Evolutionary conservation across 30 jellyfish, hydroid and myxozoan genomes (phyloP).

Genomic region (Pelagia noctiluca): DNA sequence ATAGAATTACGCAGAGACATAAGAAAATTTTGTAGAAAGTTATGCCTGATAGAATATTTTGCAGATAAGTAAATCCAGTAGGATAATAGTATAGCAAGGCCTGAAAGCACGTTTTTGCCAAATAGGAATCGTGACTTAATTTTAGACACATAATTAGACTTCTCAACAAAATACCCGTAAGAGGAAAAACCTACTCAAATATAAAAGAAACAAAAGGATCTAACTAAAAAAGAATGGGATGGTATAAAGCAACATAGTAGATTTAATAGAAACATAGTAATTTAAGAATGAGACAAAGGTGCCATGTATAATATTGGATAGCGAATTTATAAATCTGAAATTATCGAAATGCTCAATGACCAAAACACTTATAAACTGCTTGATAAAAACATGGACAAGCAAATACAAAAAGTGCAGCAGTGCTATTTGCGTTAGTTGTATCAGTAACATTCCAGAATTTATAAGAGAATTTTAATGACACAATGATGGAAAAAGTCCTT

Average conservation of each 20-base stretch:
- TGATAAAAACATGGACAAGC: constrained; percentile 23
- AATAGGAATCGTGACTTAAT: background rate
- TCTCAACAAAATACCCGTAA: background rate
- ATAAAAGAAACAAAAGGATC: background rate
- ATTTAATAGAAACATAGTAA: background rate
- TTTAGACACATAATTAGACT: background rate
- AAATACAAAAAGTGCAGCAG: background rate
- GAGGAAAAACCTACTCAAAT: background rate
- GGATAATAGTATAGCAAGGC: constrained; percentile 5
- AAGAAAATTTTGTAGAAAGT: background rate
- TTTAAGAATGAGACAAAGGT: background rate
- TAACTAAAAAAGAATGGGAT: constrained; percentile 1
- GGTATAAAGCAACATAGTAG: background rate
- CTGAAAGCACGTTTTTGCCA: constrained; percentile 4
- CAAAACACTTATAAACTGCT: constrained; percentile 23
- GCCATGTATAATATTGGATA: constrained; percentile 39
- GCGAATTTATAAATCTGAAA: constrained; percentile 1
- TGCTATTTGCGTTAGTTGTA: background rate
- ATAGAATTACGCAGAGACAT: background rate
- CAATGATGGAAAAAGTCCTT: too few species aligned
- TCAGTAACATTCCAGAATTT: background rate
- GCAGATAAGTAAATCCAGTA: background rate
- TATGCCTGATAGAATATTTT: background rate
- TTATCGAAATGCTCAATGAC: constrained; percentile 3
- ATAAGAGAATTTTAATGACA: background rate